A percentile compares a stretch with the other conserved stretches of the same genome.
Evolutionary conservation across 2,113 vertebrate genomes (phyloP).

Genomic region (Lichenostomus cassidix): DNA sequence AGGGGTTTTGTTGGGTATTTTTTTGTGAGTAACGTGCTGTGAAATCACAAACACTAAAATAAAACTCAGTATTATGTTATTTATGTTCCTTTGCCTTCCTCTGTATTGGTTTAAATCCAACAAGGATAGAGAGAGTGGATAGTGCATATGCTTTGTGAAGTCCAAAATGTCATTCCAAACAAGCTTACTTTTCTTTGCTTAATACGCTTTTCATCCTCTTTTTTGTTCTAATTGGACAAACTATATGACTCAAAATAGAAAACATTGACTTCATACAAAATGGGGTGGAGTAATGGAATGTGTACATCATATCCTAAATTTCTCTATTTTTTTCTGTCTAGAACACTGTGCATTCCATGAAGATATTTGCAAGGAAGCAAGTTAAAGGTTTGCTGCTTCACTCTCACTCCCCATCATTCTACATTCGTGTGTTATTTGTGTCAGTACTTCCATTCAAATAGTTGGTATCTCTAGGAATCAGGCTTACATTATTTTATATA

Average conservation of each 20-base stretch:
- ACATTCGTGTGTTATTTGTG: background rate
- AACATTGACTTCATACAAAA: conserved; percentile 54
- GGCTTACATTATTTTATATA: background rate
- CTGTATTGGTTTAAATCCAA: conserved; percentile 57
- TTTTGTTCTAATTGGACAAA: conserved; percentile 64
- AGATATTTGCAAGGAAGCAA: background rate
- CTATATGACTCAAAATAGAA: conserved; percentile 46
- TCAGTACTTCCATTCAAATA: background rate
- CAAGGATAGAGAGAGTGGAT: conserved; percentile 53
- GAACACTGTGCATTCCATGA: background rate
- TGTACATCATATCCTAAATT: background rate
- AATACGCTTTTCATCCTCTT: conserved; percentile 58
- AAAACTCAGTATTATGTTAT: background rate
- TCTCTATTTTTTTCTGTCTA: background rate
- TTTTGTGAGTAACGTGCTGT: background rate
- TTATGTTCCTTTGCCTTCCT: background rate
- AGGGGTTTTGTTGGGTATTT: background rate
- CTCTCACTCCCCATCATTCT: background rate
- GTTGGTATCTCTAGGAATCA: background rate
- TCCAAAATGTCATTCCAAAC: conserved; percentile 62
- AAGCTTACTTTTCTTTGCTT: conserved; percentile 61
- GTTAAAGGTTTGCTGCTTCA: background rate
- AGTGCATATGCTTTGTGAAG: conserved; percentile 27
- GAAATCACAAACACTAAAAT: background rate
- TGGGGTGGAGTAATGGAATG: conserved; percentile 7